phyloP scores from a whole-genome alignment of 2,888 invertebrate species.

The Leptopilina myrica region DNA sequence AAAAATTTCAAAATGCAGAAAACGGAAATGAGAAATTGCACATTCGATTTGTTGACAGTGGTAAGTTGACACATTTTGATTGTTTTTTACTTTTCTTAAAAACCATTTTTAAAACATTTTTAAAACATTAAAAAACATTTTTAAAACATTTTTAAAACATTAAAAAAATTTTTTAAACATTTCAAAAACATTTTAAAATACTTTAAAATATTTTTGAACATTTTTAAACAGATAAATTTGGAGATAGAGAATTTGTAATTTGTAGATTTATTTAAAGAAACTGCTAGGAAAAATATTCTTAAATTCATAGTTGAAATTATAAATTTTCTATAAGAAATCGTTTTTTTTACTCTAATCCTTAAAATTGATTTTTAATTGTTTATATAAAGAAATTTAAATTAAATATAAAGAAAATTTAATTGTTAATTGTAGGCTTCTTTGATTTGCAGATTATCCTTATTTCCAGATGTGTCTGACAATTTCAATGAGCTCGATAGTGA shows the following conservation, averaged over 20 bases:
- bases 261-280: background rate
- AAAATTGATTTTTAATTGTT: too few relatives aligned
- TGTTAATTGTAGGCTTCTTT: conserved; percentile 58
- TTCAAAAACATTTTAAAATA: too few relatives aligned
- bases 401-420: conserved; percentile 48
- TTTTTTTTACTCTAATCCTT: too few relatives aligned
- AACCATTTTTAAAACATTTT: too few relatives aligned
- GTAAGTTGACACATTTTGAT: conserved; percentile 46
- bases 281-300: background rate
- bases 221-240: background rate
- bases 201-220: too few relatives aligned
- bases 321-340: too few relatives aligned
- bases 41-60: conserved; percentile 46
- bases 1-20: conserved; percentile 45
- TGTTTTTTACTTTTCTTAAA: background rate
- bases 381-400: too few relatives aligned
- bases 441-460: conserved; percentile 60
- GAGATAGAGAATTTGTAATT: background rate
- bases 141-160: too few relatives aligned
- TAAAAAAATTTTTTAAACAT: too few relatives aligned
- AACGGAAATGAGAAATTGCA: conserved; percentile 42
- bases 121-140: too few relatives aligned
- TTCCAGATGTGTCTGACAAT: conserved; percentile 63
- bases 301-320: too few relatives aligned
- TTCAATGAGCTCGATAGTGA: conserved; percentile 56